phyloP scores from a whole-genome alignment of 2,113 vertebrate genomes.

The Labrus mixtus region DNA sequence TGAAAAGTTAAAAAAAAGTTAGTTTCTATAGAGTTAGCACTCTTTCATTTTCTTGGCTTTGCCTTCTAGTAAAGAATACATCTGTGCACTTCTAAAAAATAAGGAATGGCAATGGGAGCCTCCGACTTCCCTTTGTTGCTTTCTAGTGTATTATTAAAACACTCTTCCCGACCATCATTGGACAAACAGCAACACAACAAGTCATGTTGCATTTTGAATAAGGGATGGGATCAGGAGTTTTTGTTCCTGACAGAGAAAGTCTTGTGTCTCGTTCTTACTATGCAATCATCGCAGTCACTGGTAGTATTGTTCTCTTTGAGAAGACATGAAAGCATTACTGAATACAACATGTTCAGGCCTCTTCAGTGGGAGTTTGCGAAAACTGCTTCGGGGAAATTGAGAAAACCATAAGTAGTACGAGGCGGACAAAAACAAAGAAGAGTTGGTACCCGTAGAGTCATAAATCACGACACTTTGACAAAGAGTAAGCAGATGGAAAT shows the following conservation, averaged over 20 bases:
- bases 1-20: slow-evolving; percentile 14
- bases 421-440: not conserved
- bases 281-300: slow-evolving; percentile 29
- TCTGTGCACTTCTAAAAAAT: not conserved
- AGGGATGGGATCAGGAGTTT: not conserved
- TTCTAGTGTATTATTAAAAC: not conserved
- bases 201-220: slow-evolving; percentile 6
- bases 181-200: not conserved
- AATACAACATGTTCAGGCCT: slow-evolving; percentile 31
- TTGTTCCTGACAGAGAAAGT: not conserved
- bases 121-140: not conserved
- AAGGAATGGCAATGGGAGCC: not conserved
- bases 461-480: slow-evolving; percentile 3
- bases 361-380: not conserved
- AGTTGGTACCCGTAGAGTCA: not conserved
- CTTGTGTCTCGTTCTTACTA: not conserved
- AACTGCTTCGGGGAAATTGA: slow-evolving; percentile 14
- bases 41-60: not conserved
- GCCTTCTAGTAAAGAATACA: not conserved
- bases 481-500: not conserved
- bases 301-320: slow-evolving; percentile 13
- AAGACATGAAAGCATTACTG: not conserved
- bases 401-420: slow-evolving; percentile 21
- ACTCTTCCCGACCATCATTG: not conserved
- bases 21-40: not conserved